Evolutionary conservation across 2,113 vertebrate genomes (phyloP).

Genomic region (Agapornis roseicollis): DNA sequence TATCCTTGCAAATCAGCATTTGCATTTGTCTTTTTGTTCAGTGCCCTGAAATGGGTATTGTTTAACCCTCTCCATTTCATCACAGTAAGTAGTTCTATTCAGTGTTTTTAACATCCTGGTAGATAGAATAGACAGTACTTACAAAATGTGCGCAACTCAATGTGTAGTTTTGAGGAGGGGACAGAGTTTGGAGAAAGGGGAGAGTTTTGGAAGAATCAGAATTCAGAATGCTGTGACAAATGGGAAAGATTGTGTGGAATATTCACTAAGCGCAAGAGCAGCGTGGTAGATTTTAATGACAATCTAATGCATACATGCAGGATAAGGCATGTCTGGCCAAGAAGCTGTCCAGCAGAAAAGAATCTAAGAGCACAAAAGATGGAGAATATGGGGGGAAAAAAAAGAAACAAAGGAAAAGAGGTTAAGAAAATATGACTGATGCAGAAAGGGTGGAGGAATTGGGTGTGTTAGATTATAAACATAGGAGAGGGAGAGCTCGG

Average conservation of each 20-base stretch:
- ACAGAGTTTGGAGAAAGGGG: background rate
- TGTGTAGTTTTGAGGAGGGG: background rate
- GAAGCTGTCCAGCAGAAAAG: background rate
- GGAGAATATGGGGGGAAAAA: background rate
- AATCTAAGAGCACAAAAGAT: background rate
- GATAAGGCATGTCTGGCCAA: background rate
- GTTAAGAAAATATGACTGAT: background rate
- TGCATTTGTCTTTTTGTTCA: background rate
- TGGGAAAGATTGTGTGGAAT: background rate
- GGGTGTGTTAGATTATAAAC: background rate
- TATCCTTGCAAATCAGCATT: background rate
- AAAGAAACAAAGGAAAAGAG: background rate
- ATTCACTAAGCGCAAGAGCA: background rate
- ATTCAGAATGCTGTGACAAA: background rate
- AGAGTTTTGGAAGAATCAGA: background rate
- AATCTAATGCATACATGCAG: background rate
- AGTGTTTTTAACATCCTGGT: background rate
- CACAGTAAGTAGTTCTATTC: background rate
- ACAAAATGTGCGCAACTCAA: background rate
- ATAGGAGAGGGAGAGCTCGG: background rate
- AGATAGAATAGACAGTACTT: background rate
- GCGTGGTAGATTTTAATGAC: background rate
- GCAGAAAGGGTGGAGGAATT: background rate
- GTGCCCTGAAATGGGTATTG: background rate
- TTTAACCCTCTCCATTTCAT: background rate